Evolutionary conservation across 2,113 vertebrate species (phyloP), one percentile per base, ranked within the genome.

Genomic region (Epinephelus cyanopodus): DNA sequence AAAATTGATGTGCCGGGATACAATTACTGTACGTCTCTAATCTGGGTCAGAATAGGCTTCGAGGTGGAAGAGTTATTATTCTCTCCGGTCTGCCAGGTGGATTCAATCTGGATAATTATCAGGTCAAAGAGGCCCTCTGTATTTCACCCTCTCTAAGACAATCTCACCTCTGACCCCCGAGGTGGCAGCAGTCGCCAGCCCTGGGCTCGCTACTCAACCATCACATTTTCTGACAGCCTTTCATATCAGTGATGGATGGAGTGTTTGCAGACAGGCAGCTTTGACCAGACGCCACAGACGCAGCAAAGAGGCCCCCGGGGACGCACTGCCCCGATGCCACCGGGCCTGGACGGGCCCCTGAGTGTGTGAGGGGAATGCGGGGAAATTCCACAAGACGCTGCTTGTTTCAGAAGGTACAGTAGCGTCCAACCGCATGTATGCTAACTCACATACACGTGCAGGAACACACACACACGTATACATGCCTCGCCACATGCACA

Each of bases 71-170:
- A 70, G 67, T 81, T 73, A 80, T 90, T 92, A 79, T 81, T 83
- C 64, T 74, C 50, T 74, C 48, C 54, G 3, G 74, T 62, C 74
- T 25, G 64, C 86, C 90, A 92, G 90, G 89, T 91, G 92, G 91
- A 91, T 88, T 92, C 87, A 94, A 93, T 95, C 90, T 88, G 87
- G 84, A 80, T 85, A 92, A 90, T 91, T 87, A 92, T 87, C 69
- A 79, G 84, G 90, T 90, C 80, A 89, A 79, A 83, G 82, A 81
- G 86, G 88, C 64, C 87, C 69, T 52, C 74, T 82, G 78, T 85
- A 61, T 88, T 89, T 88, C 78, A 65, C 78, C 84, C 75, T 78
- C 79, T 82, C 83, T 33, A 56, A 89, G 85, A 72, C 82, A 87
- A 89, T 88, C 65, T 90, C 81, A 94, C 88, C 93, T 92, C 58